Base-by-base conservation (phyloP, 2,888 invertebrate genomes). In the Horisme vitalbata region DNA sequence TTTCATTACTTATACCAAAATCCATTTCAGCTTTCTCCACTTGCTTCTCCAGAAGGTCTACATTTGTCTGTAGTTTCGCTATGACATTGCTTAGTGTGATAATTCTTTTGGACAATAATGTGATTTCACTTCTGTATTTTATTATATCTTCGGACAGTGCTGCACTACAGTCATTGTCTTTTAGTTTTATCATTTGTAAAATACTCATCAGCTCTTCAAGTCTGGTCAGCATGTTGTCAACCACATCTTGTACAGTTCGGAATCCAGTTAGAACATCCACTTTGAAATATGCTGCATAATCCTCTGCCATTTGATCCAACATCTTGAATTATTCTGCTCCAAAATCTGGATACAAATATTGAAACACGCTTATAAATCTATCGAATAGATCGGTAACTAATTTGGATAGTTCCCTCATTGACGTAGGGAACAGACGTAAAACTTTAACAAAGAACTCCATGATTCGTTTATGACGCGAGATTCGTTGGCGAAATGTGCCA, bases 201-300 rank as follows among this genome's bases (percentile, higher is more conserved):
- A 93, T 88, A 56, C 92, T 92, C 54, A 92, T 91, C 52, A 93
- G 86, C 69, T 93, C 93, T 72, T 93, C 93, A 13, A 93, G 78
- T 48, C 93, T 83, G 0, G 92, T 92, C 35, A 93, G 69, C 92
- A 93, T 93, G 63, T 93, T 93, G 57, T 93, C 93, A 28, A 93
- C 91, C 45, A 91, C 91, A 65, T 91, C 90, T 72, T 92, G 92
- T 12, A 93, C 88, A 2, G 91, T 91, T 71, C 89, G 86, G 60
- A 92, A 91, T 64, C 91, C 91, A 65, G 81, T 88, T 6, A 83
- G 69, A 28, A 92, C 72, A 69, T 92, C 91, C 31, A 90, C 69
- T 59, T 91, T 91, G 44, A 92, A 74, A 58, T 91, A 91, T 47
- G 85, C 83, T 14, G 91, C 77, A 69, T 92, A 93, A 62, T 92